phyloP scores from a whole-genome alignment of 2,888 invertebrate species.

The Ceramica pisi region DNA sequence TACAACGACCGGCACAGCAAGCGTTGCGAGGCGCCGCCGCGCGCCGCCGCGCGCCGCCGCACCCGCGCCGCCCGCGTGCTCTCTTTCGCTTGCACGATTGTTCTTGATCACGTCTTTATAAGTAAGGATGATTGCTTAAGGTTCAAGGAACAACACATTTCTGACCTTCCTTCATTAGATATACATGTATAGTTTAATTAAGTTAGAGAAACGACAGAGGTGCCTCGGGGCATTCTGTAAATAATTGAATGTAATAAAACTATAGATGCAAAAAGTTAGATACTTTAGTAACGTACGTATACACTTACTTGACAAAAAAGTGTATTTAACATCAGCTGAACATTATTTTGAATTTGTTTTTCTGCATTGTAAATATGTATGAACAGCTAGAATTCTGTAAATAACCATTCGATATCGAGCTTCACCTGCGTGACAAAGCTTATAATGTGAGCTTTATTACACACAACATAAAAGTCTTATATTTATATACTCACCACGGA shows the following conservation, averaged over 20 bases:
- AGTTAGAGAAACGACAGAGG: constrained; percentile 4
- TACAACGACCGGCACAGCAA: constrained; percentile 21
- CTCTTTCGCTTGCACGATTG: constrained; percentile 29
- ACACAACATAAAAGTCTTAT: no score
- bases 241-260: not conserved
- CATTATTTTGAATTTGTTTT: not conserved
- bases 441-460: no score
- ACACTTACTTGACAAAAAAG: no score
- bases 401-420: no score
- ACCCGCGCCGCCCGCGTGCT: not conserved
- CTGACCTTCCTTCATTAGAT: constrained; percentile 21
- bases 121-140: constrained; percentile 49
- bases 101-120: constrained; percentile 57
- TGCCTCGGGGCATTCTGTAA: not conserved
- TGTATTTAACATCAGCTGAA: constrained; percentile 4
- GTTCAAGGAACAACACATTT: constrained; percentile 46
- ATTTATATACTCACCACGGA: no score
- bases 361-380: not conserved
- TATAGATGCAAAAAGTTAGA: not conserved
- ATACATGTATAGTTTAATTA: constrained; percentile 8
- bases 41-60: no score
- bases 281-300: no score
- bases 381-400: no score
- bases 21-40: constrained; percentile 13
- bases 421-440: no score